Conservation (phyloP, 2,113 vertebrate species). For the Catharus fuscescens region DNA sequence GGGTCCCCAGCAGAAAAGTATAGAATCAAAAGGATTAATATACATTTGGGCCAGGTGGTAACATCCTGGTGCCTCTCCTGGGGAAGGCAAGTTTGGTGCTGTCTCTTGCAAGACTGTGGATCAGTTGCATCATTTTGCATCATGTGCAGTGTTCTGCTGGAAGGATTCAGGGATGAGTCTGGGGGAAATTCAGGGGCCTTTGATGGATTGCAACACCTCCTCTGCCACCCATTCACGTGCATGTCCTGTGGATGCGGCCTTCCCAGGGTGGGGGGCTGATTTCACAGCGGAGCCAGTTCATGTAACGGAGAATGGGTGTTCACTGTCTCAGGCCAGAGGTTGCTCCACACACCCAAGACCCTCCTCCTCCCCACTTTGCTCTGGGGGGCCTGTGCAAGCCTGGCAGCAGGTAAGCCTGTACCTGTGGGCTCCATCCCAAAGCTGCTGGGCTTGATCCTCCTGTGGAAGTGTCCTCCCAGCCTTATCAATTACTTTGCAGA, state of each 20-base stretch:
- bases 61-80: not conserved
- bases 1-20: not conserved
- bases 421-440: not conserved
- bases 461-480: not conserved
- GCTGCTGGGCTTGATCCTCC: not conserved
- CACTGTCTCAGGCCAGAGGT: not conserved
- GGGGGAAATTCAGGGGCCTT: not conserved
- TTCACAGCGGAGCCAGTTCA: not conserved
- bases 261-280: too few species aligned
- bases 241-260: not conserved
- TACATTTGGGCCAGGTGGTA: too few species aligned
- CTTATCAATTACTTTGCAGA: not conserved
- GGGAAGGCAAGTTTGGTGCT: not conserved
- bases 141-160: accelerated
- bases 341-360: not conserved
- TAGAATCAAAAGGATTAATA: not conserved
- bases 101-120: not conserved
- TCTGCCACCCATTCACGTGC: accelerated
- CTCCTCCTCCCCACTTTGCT: not conserved
- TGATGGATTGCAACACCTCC: not conserved
- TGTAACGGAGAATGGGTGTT: not conserved
- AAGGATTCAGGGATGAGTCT: not conserved
- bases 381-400: not conserved
- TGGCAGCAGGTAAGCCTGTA: not conserved
- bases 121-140: not conserved